Base-by-base conservation (phyloP, 1,140 invertebrate genomes). In the Chelonus insularis region DNA sequence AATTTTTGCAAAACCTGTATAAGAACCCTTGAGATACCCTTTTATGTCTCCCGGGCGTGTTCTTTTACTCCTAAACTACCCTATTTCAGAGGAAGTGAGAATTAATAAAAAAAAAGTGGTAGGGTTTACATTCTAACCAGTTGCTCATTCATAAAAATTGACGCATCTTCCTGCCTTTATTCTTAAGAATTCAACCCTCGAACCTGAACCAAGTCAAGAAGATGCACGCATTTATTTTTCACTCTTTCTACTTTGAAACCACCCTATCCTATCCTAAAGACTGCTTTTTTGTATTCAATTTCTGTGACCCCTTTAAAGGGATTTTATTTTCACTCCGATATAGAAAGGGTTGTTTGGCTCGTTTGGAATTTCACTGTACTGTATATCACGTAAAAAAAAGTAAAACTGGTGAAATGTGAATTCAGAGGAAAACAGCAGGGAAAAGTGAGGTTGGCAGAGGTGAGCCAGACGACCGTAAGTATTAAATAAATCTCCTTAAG, bases 401-500 rank as follows among this genome's bases (percentile, higher is more conserved):
- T 29, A 29, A 6, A 47, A 29, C 23, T 32, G 25, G 39, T 12
- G 55, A 62, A 50, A 43, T 29, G 39, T 41, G 51, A 57, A 34
- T 34, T 11, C 57, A 58, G 21, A 41, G 23, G 34, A 48, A 57
- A 39, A 37, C 51, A 37, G 59, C 36, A 32, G 59, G 45, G 43
- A 36, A 43, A 56, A 56, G 68, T 68, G 67, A 70, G 63, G n/a
- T n/a, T 65, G 67, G 67, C 66, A 64, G 69, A 76, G 68, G 65
- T 65, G 63, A 72, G 64, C 68, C 69, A 71, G 73, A 74, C 65
- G 69, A 74, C 71, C 69, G 69, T 74, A 74, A 76, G 76, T 76
- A 77, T 77, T 76, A 78, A 77, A 78, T 75, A 76, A 72, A 77
- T 74, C 70, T 73, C 67, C 68, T 76, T 77, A 78, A 78, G 70